A percentile compares a stretch with the other conserved stretches of the same genome.
These are phyloP conservation scores for Orientallactaga sibirica DNA, from an alignment of 2,797 vertebrate species.

Conservation along the genomic window DNA sequence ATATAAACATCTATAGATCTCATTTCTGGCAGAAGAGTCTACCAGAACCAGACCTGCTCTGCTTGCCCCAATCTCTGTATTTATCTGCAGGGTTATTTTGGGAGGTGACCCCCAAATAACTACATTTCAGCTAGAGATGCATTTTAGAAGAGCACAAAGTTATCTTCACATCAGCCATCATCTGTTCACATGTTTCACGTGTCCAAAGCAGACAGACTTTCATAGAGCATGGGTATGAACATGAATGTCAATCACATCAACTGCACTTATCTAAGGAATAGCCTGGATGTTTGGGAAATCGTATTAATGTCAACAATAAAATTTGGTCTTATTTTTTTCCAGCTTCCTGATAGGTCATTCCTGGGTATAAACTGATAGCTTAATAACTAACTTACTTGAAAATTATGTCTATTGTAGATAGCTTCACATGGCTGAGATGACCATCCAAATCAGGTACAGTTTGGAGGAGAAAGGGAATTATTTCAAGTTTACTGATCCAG, in stretches of 20 bases:
- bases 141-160: background rate
- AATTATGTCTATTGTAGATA: constrained; percentile 13
- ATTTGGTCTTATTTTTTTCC: background rate
- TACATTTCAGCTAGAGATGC: background rate
- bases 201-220: background rate
- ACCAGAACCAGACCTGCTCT: background rate
- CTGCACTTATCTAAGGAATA: background rate
- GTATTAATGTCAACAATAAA: constrained; percentile 51
- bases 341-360: background rate
- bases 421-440: too few species aligned
- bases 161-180: background rate
- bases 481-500: too few species aligned
- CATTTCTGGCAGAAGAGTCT: background rate
- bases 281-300: background rate
- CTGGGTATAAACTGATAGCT: background rate
- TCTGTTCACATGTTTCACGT: background rate
- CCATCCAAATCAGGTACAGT: too few species aligned
- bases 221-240: background rate
- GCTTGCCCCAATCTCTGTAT: background rate
- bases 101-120: background rate
- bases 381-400: constrained; percentile 22
- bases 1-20: background rate
- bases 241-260: constrained; percentile 14
- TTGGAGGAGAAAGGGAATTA: too few species aligned
- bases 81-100: background rate